Percentiles rank a stretch among this genome's conserved stretches.
Evolutionary conservation across 1,140 invertebrate genomes (phyloP).

Genomic region (Drosophila navojoa): DNA sequence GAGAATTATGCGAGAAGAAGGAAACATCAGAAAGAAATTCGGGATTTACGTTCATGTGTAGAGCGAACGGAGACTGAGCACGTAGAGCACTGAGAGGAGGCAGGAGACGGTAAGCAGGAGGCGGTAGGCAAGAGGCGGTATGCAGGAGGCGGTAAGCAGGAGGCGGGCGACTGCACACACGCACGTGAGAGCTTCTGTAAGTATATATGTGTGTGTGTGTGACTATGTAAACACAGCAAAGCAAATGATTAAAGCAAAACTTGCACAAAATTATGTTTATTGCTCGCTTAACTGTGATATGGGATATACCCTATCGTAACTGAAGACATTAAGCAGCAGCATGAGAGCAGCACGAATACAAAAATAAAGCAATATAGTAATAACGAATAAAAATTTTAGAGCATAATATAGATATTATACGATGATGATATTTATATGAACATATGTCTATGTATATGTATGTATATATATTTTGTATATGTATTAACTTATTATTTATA

Average conservation of each 20-base stretch:
- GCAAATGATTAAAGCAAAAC: conserved; percentile 61
- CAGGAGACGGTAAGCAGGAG: too few relatives aligned
- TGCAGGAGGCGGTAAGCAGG: too few relatives aligned
- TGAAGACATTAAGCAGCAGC: not conserved
- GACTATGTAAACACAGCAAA: conserved; percentile 52
- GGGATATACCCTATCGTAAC: not conserved
- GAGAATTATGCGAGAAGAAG: conserved; percentile 2
- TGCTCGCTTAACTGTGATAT: conserved; percentile 50
- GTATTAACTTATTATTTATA: too few relatives aligned
- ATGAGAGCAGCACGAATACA: not conserved
- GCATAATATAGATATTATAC: too few relatives aligned
- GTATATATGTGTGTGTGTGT: not conserved
- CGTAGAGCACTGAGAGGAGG: conserved; percentile 13
- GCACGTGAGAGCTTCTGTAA: not conserved
- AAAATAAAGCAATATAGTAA: too few relatives aligned
- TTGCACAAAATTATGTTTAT: conserved; percentile 56
- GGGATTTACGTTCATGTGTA: conserved; percentile 34
- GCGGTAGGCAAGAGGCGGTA: too few relatives aligned
- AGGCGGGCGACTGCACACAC: not conserved
- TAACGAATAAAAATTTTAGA: too few relatives aligned
- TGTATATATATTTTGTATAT: too few relatives aligned
- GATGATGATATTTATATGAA: too few relatives aligned
- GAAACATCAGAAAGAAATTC: not conserved
- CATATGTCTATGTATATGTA: too few relatives aligned
- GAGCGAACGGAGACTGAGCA: conserved; percentile 10